Evolutionary conservation across 2,797 vertebrate genomes (phyloP), one percentile per base, ranked within the genome.

Genomic region (Tolypeutes matacus): DNA sequence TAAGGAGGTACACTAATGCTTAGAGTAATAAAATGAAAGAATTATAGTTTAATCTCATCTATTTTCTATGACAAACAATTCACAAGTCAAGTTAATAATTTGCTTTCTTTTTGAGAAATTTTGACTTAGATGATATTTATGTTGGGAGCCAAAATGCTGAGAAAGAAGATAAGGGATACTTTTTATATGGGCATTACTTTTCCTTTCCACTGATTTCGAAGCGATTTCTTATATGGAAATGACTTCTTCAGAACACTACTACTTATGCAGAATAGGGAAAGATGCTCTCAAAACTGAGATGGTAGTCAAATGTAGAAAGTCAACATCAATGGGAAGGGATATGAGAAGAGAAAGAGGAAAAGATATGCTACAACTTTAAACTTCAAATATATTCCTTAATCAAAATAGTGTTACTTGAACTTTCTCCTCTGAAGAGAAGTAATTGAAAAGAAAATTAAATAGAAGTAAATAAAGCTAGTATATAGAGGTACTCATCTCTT

Each of bases 61-160:
- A 65, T 78, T 87, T 93, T 93, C 62, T 91, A 81, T 58, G 56
- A 78, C 36, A 93, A 87, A 69, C 3, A 69, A 80, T 90, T 96
- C 42, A 58, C 21, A n/a, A 92, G 69, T 75, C 39, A 92, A 64
- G 46, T 93, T 77, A 85, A 77, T 85, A 70, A 76, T 91, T 96
- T 89, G 5, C 49, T 94, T 89, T 80, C 69, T 80, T 92, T 84
- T 77, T 58, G n/a, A 46, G 21, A 72, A 58, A 75, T 69, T 90
- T 46, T 93, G 77, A 42, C 49, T 82, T 84, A 60, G 17, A 64
- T 93, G 51, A 78, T 53, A n/a, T 14, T 92, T 21, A 95, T 80
- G 20, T 49, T 83, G 39, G 13, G 23, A 93, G 14, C 2, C 36
- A 86, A 95, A 94, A 73, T 42, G 34, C 42, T 77, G 36, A 72